phyloP scores from a whole-genome alignment of 1,140 invertebrate species.

The Drosophila sechellia region DNA sequence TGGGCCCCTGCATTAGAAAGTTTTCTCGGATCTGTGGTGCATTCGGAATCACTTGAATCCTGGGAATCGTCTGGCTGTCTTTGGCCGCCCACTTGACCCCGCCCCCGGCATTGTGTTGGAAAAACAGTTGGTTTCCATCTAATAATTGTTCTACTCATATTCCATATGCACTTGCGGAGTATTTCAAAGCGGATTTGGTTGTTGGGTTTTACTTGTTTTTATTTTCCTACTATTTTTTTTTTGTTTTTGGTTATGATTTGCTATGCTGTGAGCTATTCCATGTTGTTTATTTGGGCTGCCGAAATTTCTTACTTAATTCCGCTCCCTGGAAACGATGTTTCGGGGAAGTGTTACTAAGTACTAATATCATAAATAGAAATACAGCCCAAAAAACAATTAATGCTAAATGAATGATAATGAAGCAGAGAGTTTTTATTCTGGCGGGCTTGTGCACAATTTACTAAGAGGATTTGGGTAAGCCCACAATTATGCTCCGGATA shows the following conservation, averaged over 20 bases:
- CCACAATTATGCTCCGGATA: constrained; percentile 15
- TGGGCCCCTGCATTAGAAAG: constrained; percentile 42
- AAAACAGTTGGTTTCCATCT: constrained; percentile 68
- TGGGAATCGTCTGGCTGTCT: constrained; percentile 17
- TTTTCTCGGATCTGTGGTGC: constrained; percentile 47
- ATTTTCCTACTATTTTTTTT: constrained; percentile 14
- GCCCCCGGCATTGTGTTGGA: constrained; percentile 57
- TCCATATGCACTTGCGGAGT: constrained; percentile 55
- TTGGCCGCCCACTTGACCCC: constrained; percentile 39
- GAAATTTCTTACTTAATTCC: constrained; percentile 17
- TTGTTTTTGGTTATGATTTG: neutral
- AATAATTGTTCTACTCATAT: constrained; percentile 70
- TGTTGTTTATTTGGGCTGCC: constrained; percentile 31
- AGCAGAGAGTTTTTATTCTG: neutral
- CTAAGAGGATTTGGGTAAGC: constrained; percentile 28
- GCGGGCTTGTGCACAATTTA: neutral
- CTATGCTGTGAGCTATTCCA: constrained; percentile 23
- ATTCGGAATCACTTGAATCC: constrained; percentile 60
- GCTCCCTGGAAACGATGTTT: constrained; percentile 8
- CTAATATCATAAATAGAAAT: constrained; percentile 7
- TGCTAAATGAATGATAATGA: constrained; percentile 35
- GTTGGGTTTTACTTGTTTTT: constrained; percentile 41
- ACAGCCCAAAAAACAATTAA: constrained; percentile 17
- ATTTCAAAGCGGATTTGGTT: constrained; percentile 71
- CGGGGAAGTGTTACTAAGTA: constrained; percentile 7